Conservation (phyloP, 2,888 invertebrate genomes). For the Asteroscopus sphinx region DNA sequence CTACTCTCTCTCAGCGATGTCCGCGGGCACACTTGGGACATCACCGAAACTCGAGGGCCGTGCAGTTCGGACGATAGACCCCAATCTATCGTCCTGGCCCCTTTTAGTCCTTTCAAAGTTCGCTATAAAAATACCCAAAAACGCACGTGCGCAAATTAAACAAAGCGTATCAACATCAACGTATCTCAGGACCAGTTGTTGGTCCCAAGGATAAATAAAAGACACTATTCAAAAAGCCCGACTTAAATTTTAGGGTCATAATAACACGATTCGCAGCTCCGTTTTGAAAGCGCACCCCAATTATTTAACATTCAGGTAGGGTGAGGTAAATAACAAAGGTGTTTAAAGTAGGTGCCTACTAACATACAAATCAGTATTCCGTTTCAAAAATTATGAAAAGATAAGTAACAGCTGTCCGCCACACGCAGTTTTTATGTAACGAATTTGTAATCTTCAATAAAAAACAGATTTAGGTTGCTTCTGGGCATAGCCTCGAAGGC, state of each 20-base stretch:
- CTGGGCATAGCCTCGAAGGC: slow-evolving; percentile 14
- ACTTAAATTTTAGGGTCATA: slow-evolving; percentile 26
- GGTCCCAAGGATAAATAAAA: slow-evolving; percentile 14
- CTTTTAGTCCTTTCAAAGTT: too few species aligned
- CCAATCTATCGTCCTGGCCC: too few species aligned
- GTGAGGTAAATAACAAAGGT: slow-evolving; percentile 36
- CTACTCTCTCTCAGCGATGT: too few species aligned
- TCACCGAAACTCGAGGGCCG: too few species aligned
- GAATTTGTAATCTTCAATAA: slow-evolving; percentile 51
- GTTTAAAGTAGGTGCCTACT: slow-evolving; percentile 35
- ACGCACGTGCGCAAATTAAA: slow-evolving; percentile 25
- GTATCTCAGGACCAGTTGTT: slow-evolving; percentile 29
- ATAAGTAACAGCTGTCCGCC: slow-evolving; percentile 48
- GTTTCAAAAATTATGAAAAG: slow-evolving; percentile 45
- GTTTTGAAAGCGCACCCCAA: slow-evolving; percentile 33
- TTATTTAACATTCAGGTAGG: slow-evolving; percentile 36
- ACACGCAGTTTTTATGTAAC: slow-evolving; percentile 33
- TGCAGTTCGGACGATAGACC: too few species aligned
- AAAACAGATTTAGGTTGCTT: slow-evolving; percentile 41
- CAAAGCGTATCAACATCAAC: slow-evolving; percentile 19
- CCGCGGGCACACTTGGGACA: too few species aligned
- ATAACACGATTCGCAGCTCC: slow-evolving; percentile 27
- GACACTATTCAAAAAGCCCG: slow-evolving; percentile 23
- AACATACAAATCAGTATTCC: slow-evolving; percentile 31
- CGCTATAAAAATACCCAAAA: slow-evolving; percentile 17